Conservation (phyloP, 2,797 vertebrate species). For the Poliocrania exsul region DNA sequence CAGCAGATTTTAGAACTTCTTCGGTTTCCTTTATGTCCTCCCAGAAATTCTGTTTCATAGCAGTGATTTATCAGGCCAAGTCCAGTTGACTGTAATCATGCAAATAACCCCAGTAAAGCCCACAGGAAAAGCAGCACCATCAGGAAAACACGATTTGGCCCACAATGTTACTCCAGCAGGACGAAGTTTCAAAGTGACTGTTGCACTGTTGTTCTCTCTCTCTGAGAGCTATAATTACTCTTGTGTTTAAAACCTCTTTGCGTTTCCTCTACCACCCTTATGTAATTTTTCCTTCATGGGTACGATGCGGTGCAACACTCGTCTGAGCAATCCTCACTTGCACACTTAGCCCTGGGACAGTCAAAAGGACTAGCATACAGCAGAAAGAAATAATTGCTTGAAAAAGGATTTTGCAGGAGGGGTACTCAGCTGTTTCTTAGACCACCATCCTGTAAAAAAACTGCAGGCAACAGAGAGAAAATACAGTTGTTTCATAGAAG, state of each 20-base stretch:
- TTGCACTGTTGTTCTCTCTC: background rate
- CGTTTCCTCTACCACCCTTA: background rate
- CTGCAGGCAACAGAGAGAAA: background rate
- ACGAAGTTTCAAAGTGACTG: background rate
- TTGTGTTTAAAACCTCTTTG: background rate
- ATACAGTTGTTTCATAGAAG: background rate
- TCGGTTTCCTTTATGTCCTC: background rate
- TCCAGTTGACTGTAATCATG: background rate
- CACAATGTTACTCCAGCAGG: background rate
- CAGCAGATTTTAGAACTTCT: background rate
- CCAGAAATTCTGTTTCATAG: background rate
- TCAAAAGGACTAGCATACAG: background rate
- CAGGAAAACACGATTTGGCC: background rate
- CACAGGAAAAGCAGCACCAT: background rate
- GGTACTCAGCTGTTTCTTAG: background rate
- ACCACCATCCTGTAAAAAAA: conserved; percentile 6
- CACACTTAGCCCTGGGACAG: background rate
- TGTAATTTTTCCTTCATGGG: background rate
- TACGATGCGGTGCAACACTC: background rate
- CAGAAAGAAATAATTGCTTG: background rate
- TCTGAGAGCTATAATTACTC: background rate
- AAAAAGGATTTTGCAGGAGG: background rate
- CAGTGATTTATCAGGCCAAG: background rate
- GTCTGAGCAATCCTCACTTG: background rate
- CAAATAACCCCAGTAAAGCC: background rate